Evolutionary conservation across 2,888 invertebrate genomes (phyloP).

Genomic region (Andrena hattorfiana): DNA sequence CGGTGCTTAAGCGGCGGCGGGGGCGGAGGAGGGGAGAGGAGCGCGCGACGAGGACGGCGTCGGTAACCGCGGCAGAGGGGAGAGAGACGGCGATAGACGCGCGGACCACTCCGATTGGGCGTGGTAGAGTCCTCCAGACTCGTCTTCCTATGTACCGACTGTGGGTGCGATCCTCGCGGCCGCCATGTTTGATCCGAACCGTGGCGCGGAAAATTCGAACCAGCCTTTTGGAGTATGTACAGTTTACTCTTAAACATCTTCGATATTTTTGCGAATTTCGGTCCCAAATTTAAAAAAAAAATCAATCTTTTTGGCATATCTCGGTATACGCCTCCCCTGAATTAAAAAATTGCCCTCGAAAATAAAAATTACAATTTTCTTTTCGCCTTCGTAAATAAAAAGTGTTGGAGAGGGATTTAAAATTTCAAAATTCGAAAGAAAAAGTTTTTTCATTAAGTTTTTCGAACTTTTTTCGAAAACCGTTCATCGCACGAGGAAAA

Average conservation of each 20-base stretch:
- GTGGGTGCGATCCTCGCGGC: conserved; percentile 33
- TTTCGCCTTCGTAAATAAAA: too few species aligned
- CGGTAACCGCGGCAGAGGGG: conserved; percentile 6
- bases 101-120: conserved; percentile 70
- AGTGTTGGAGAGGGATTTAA: too few species aligned
- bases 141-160: conserved; percentile 63
- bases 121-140: conserved; percentile 66
- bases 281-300: neutral
- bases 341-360: too few species aligned
- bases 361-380: too few species aligned
- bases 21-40: conserved; percentile 43
- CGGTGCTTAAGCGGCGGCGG: conserved; percentile 56
- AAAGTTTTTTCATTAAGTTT: too few species aligned
- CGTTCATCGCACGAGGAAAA: too few species aligned
- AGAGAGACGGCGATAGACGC: conserved; percentile 59
- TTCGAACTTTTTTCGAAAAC: too few species aligned
- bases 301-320: too few species aligned
- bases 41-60: conserved; percentile 41
- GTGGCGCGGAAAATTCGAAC: conserved; percentile 58
- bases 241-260: neutral
- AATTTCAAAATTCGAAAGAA: too few species aligned
- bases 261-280: neutral
- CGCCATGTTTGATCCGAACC: conserved; percentile 40
- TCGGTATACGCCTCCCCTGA: too few species aligned
- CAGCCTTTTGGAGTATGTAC: neutral